These are phyloP conservation scores for Melieria omissa DNA, from an alignment of 2,888 invertebrate species.

Conservation along the genomic window DNA sequence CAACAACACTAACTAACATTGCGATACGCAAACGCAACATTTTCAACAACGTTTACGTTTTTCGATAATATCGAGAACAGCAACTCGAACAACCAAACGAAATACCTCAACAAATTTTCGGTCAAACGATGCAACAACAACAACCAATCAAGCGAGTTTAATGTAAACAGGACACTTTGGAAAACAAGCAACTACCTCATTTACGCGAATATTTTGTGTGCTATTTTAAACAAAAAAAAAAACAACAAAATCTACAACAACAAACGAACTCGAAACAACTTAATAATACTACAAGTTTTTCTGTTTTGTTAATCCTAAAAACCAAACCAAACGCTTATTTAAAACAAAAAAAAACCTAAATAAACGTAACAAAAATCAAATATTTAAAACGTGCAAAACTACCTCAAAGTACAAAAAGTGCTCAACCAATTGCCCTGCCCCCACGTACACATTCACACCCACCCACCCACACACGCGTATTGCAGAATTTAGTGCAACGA, in stretches of 20 bases:
- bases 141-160: constrained; percentile 7
- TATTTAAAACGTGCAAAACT: constrained; percentile 36
- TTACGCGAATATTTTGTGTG: constrained; percentile 36
- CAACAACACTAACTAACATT: neutral
- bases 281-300: neutral
- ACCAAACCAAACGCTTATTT: no score
- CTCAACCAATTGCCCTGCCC: neutral
- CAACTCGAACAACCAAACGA: neutral
- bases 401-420: constrained; percentile 56
- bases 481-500: neutral
- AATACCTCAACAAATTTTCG: constrained; percentile 22
- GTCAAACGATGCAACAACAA: no score
- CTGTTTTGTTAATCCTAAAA: no score
- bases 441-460: neutral
- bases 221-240: constrained; percentile 1
- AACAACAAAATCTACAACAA: neutral
- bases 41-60: neutral
- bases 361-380: no score
- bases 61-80: neutral
- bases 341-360: no score
- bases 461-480: neutral
- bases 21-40: neutral
- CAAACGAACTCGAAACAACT: constrained; percentile 9
- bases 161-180: neutral
- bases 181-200: constrained; percentile 56